phyloP scores from a whole-genome alignment of 2,888 invertebrate species.

The Nemurella pictetii region DNA sequence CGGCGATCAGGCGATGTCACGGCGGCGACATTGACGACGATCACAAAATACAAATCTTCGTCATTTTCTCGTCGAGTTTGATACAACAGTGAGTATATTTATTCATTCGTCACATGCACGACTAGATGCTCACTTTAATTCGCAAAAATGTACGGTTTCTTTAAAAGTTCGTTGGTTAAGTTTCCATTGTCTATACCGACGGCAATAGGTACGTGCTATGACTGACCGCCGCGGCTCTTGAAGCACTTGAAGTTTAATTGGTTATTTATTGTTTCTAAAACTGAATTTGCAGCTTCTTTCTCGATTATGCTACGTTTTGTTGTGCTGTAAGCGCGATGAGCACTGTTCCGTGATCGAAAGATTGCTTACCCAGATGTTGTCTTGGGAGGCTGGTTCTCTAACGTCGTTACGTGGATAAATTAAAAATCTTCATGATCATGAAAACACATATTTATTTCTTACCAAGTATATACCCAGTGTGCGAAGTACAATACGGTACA shows the following conservation, averaged over 20 bases:
- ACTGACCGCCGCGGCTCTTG: neutral
- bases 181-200: neutral
- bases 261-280: neutral
- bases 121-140: neutral
- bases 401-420: too few species aligned
- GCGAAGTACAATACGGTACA: neutral
- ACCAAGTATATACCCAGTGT: neutral
- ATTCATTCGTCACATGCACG: neutral
- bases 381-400: neutral
- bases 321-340: neutral
- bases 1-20: constrained; percentile 11
- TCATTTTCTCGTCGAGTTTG: constrained; percentile 16
- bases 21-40: neutral
- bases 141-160: neutral
- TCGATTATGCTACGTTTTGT: neutral
- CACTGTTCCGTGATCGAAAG: neutral
- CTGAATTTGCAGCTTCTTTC: neutral
- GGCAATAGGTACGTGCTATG: neutral
- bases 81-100: neutral
- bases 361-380: neutral
- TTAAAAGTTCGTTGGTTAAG: neutral
- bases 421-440: neutral
- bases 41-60: neutral
- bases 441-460: neutral
- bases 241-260: neutral